phyloP scores from a whole-genome alignment of 2,888 invertebrate species.

The Drosophila engyochracea region DNA sequence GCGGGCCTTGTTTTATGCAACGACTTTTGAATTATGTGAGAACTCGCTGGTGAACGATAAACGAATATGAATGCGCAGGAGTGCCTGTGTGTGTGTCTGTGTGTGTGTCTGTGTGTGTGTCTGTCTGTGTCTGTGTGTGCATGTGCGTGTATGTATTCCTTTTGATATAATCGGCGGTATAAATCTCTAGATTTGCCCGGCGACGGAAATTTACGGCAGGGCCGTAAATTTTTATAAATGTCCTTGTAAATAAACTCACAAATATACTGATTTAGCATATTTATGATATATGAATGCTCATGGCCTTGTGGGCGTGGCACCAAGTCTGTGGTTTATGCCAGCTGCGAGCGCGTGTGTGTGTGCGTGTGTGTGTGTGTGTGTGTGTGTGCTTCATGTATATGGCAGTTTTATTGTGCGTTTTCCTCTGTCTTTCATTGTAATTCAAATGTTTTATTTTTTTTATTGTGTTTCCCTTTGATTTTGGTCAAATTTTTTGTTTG shows the following conservation, averaged over 20 bases:
- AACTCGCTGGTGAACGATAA: slow-evolving; percentile 58
- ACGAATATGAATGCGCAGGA: not conserved
- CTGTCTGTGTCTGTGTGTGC: not conserved
- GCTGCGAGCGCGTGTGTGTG: not conserved
- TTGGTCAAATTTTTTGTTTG: slow-evolving; percentile 48
- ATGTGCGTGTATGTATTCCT: not conserved
- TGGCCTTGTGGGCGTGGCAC: slow-evolving; percentile 66
- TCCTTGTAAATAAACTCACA: slow-evolving; percentile 81
- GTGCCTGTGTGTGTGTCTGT: not conserved
- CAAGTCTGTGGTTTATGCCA: slow-evolving; percentile 72
- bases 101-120: too few species aligned
- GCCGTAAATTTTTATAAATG: slow-evolving; percentile 80
- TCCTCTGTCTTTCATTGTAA: slow-evolving; percentile 38
- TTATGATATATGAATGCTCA: slow-evolving; percentile 71
- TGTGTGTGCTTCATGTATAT: slow-evolving; percentile 54
- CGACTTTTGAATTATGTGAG: slow-evolving; percentile 73
- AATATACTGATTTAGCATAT: slow-evolving; percentile 81
- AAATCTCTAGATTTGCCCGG: slow-evolving; percentile 81
- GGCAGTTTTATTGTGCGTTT: slow-evolving; percentile 71
- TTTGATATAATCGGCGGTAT: slow-evolving; percentile 75
- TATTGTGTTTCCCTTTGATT: slow-evolving; percentile 68
- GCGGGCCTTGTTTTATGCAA: slow-evolving; percentile 48
- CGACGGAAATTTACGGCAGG: slow-evolving; percentile 78
- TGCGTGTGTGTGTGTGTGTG: slow-evolving; percentile 18
- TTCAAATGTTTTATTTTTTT: slow-evolving; percentile 36